phyloP scores from a whole-genome alignment of 2,113 vertebrate genomes.

The Halcyon senegalensis region DNA sequence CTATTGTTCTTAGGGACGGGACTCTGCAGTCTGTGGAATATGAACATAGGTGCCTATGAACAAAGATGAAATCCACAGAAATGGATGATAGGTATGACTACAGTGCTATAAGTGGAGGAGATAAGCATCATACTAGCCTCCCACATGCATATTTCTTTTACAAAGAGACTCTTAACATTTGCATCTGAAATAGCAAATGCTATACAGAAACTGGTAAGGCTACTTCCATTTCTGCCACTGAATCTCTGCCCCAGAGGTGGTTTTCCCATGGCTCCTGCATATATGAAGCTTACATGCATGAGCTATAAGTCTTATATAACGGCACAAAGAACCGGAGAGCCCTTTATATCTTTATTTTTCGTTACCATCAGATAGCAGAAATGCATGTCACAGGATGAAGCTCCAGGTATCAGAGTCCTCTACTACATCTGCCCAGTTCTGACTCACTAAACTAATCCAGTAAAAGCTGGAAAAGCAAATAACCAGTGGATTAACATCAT shows the following conservation, averaged over 20 bases:
- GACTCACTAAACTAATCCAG: not conserved
- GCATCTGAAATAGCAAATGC: not conserved
- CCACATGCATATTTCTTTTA: accelerated
- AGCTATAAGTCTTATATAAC: not conserved
- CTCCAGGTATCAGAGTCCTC: not conserved
- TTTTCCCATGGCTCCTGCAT: not conserved
- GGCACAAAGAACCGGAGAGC: not conserved
- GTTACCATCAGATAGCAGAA: accelerated
- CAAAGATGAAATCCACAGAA: not conserved
- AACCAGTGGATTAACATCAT: not conserved
- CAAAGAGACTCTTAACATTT: not conserved
- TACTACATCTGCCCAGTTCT: not conserved
- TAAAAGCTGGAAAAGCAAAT: not conserved
- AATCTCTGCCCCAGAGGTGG: not conserved
- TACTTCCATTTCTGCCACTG: not conserved
- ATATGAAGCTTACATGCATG: not conserved
- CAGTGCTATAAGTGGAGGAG: not conserved
- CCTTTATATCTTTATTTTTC: not conserved
- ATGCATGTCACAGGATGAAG: not conserved
- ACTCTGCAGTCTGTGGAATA: not conserved
- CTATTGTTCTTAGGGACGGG: not conserved
- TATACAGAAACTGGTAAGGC: not conserved
- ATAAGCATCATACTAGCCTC: not conserved
- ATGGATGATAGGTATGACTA: not conserved
- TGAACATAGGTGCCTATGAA: not conserved